Percentiles rank a stretch among this genome's conserved stretches.
Conservation (phyloP, 2,113 vertebrate genomes). For the Sebastes schlegelii region DNA sequence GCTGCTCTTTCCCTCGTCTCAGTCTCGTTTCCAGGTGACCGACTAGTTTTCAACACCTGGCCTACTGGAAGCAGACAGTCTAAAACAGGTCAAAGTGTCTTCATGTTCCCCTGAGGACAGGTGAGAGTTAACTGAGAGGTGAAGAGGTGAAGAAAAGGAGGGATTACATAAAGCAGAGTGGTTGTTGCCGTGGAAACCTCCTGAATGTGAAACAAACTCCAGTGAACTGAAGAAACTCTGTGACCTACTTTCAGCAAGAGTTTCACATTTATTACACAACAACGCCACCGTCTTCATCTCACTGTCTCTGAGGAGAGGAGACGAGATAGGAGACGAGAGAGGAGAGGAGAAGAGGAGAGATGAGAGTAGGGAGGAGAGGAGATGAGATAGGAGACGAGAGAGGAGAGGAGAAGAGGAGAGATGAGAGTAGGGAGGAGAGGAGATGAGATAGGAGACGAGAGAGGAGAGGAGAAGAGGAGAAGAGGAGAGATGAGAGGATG, state of each 20-base stretch:
- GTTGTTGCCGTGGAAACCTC: conserved; percentile 51
- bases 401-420: neutral
- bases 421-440: neutral
- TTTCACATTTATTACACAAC: conserved; percentile 23
- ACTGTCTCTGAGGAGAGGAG: neutral
- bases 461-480: neutral
- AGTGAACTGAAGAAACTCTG: conserved; percentile 28
- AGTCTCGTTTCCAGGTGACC: neutral
- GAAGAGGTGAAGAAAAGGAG: conserved; percentile 1
- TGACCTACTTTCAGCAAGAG: conserved; percentile 51
- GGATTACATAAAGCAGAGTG: conserved; percentile 1
- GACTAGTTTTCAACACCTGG: too few species aligned
- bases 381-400: neutral
- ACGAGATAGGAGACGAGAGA: neutral
- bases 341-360: neutral
- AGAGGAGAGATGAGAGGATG: neutral
- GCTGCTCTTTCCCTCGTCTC: neutral
- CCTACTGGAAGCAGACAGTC: too few species aligned
- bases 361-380: neutral
- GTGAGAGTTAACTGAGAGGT: neutral
- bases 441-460: neutral
- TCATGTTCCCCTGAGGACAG: too few species aligned
- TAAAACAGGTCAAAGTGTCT: too few species aligned
- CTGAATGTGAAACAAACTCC: conserved; percentile 4
- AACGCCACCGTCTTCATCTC: neutral